Percentiles rank a stretch among this genome's conserved stretches.
These are phyloP conservation scores for Atta cephalotes DNA, from an alignment of 1,140 invertebrate species.

Conservation along the genomic window DNA sequence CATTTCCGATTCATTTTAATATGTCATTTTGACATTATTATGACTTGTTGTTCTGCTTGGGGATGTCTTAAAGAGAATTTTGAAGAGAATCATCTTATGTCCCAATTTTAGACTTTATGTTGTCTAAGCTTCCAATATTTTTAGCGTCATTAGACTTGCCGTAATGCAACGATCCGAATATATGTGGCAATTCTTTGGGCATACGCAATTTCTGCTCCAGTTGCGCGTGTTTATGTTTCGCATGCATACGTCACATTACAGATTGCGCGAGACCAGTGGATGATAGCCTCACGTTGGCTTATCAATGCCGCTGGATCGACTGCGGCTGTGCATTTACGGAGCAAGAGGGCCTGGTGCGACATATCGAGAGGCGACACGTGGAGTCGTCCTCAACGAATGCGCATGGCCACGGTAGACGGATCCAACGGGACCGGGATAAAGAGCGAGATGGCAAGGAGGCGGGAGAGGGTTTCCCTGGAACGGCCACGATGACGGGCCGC, in stretches of 20 bases:
- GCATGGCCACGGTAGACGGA: slow-evolving; percentile 76
- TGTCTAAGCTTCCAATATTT: neutral
- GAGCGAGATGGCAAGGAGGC: slow-evolving; percentile 65
- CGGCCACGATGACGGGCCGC: slow-evolving; percentile 29
- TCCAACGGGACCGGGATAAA: slow-evolving; percentile 79
- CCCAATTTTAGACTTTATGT: too few relatives aligned
- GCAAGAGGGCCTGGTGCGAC: slow-evolving; percentile 93
- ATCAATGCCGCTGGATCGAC: slow-evolving; percentile 94
- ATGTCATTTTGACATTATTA: too few relatives aligned
- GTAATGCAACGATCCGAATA: neutral
- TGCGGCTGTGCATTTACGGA: slow-evolving; percentile 93
- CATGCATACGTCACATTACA: slow-evolving; percentile 56
- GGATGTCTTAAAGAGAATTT: too few relatives aligned
- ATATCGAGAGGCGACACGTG: slow-evolving; percentile 96
- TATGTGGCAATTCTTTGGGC: neutral
- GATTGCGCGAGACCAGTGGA: slow-evolving; percentile 72
- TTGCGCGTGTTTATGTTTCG: slow-evolving; percentile 35
- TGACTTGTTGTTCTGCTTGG: too few relatives aligned
- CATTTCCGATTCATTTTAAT: too few relatives aligned
- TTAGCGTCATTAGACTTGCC: neutral
- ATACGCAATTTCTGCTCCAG: slow-evolving; percentile 19
- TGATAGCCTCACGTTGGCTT: slow-evolving; percentile 73
- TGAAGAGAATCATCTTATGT: too few relatives aligned
- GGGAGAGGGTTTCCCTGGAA: neutral
- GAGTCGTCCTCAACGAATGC: slow-evolving; percentile 87